phyloP scores from a whole-genome alignment of 2,888 invertebrate species.

The Patella pellucida region DNA sequence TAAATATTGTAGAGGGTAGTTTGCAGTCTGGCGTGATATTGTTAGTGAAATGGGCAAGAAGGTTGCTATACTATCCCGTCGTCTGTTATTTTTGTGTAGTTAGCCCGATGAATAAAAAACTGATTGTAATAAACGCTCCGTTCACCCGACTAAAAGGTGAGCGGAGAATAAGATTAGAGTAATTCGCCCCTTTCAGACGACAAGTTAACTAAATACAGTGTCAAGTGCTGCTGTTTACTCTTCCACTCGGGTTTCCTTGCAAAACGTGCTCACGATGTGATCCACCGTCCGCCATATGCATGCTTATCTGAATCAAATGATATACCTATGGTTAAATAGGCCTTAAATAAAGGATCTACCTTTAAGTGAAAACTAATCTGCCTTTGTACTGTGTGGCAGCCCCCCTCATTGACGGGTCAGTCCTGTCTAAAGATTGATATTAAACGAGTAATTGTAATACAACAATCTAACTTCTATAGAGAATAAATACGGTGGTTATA shows the following conservation, averaged over 20 bases:
- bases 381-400: neutral
- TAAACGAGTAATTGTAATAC: neutral
- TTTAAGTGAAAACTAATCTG: constrained; percentile 11
- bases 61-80: neutral
- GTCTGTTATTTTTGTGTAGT: constrained; percentile 6
- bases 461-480: neutral
- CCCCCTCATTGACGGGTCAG: constrained; percentile 5
- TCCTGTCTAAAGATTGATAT: neutral
- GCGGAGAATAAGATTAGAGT: constrained; percentile 5
- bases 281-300: constrained; percentile 1
- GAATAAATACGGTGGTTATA: too few relatives aligned
- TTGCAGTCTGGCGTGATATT: constrained; percentile 18
- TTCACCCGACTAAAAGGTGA: constrained; percentile 3
- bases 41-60: neutral
- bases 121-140: constrained; percentile 1
- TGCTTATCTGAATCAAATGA: constrained; percentile 5
- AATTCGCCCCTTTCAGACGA: constrained; percentile 4
- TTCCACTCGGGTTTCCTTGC: neutral
- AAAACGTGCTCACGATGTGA: constrained; percentile 11
- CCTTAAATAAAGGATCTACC: constrained; percentile 7
- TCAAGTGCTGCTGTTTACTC: constrained; percentile 4
- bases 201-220: constrained; percentile 10
- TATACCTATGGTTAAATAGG: constrained; percentile 6
- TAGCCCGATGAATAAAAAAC: neutral
- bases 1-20: constrained; percentile 19